phyloP scores from a whole-genome alignment of 2,797 vertebrate species.

The Semotilus atromaculatus region DNA sequence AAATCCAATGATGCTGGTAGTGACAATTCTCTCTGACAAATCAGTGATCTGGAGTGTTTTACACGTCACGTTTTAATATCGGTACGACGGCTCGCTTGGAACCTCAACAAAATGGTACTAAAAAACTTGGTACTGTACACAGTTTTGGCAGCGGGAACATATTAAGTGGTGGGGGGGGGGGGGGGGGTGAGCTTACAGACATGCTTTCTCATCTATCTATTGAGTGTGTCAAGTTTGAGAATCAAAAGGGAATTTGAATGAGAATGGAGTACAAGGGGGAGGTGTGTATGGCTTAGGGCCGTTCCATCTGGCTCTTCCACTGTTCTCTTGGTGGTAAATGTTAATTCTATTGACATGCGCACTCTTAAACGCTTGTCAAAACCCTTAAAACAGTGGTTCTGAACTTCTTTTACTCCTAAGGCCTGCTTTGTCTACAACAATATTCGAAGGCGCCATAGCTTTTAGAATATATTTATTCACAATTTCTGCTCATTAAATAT shows the following conservation, averaged over 20 bases:
- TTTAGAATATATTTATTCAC: neutral
- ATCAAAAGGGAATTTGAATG: neutral
- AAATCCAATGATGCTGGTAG: too few relatives aligned
- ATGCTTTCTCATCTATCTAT: neutral
- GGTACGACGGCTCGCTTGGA: too few relatives aligned
- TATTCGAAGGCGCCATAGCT: neutral
- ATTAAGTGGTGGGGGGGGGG: neutral
- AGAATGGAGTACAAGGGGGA: neutral
- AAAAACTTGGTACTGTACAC: too few relatives aligned
- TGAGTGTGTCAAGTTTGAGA: neutral
- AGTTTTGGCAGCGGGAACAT: too few relatives aligned
- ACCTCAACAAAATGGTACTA: too few relatives aligned
- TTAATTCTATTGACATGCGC: neutral
- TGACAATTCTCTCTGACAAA: too few relatives aligned
- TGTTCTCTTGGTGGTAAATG: neutral
- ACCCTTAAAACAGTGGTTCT: neutral
- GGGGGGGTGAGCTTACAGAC: neutral
- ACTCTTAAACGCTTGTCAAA: neutral
- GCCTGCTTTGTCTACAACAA: too few relatives aligned
- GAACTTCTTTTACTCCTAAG: neutral
- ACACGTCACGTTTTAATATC: too few relatives aligned
- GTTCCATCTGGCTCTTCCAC: slow-evolving; percentile 9
- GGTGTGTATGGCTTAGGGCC: neutral
- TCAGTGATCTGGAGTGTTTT: too few relatives aligned
- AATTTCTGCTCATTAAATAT: neutral